Evolutionary conservation across 2,888 invertebrate genomes (phyloP).

Genomic region (Lagria hirta): DNA sequence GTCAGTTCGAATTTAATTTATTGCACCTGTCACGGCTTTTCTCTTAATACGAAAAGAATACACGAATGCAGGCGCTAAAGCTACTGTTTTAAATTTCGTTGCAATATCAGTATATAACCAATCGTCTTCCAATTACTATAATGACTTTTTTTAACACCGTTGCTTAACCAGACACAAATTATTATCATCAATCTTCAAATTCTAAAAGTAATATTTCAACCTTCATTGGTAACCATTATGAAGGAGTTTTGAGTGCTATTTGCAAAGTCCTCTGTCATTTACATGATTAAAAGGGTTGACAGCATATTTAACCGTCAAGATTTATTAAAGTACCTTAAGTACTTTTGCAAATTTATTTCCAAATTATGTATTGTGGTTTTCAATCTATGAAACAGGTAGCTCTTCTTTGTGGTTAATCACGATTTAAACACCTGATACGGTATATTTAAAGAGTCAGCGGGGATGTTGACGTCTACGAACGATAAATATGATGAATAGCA

Average conservation of each 20-base stretch:
- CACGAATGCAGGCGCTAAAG: too few relatives aligned
- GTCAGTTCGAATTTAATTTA: too few relatives aligned
- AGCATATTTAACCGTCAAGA: constrained; percentile 19
- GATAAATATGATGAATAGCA: too few relatives aligned
- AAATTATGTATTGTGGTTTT: constrained; percentile 12
- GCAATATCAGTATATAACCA: too few relatives aligned
- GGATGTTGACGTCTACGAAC: too few relatives aligned
- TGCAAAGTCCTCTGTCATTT: constrained; percentile 17
- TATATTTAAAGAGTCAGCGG: constrained; percentile 6
- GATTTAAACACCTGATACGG: constrained; percentile 17
- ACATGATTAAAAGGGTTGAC: constrained; percentile 21
- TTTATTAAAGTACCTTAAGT: constrained; percentile 18
- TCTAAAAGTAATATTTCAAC: constrained; percentile 9
- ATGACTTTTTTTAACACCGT: too few relatives aligned
- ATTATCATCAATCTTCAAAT: too few relatives aligned
- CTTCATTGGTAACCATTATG: constrained; percentile 13
- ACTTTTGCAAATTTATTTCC: constrained; percentile 13
- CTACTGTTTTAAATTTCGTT: too few relatives aligned
- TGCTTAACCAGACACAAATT: too few relatives aligned
- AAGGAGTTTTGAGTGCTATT: constrained; percentile 8
- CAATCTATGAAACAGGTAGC: constrained; percentile 15
- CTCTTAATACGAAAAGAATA: too few relatives aligned
- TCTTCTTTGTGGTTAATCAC: constrained; percentile 12
- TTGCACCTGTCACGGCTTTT: too few relatives aligned
- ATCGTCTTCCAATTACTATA: too few relatives aligned